These are phyloP conservation scores for Ips nitidus DNA, from an alignment of 1,140 invertebrate species.

Conservation along the genomic window DNA sequence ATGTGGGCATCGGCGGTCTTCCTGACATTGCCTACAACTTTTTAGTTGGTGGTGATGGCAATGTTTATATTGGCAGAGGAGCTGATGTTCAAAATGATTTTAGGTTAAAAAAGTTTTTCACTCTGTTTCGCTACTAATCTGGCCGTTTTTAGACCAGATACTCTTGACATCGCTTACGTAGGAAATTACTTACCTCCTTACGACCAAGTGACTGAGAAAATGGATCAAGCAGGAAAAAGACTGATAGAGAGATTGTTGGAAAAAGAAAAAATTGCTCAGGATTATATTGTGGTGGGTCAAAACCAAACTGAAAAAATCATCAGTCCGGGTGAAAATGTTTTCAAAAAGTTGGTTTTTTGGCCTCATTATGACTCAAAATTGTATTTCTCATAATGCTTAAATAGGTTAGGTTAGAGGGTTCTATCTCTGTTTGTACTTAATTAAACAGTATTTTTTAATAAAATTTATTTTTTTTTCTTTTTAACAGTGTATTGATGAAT, in stretches of 20 bases:
- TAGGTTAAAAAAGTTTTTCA: neutral
- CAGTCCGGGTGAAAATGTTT: slow-evolving; percentile 48
- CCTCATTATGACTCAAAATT: slow-evolving; percentile 35
- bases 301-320: slow-evolving; percentile 51
- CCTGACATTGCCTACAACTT: slow-evolving; percentile 65
- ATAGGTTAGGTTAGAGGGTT: too few relatives aligned
- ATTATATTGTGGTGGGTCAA: slow-evolving; percentile 53
- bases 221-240: slow-evolving; percentile 49
- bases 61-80: slow-evolving; percentile 64
- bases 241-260: slow-evolving; percentile 49
- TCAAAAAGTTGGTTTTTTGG: slow-evolving; percentile 41
- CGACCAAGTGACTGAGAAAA: slow-evolving; percentile 46
- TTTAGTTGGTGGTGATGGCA: slow-evolving; percentile 66
- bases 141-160: slow-evolving; percentile 53
- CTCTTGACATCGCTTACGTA: slow-evolving; percentile 55
- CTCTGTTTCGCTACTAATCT: neutral
- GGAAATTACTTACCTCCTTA: slow-evolving; percentile 51
- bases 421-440: too few relatives aligned
- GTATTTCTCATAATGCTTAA: neutral
- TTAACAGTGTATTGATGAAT: too few relatives aligned
- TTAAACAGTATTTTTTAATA: too few relatives aligned
- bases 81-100: slow-evolving; percentile 18
- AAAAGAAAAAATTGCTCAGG: slow-evolving; percentile 42
- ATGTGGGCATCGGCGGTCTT: slow-evolving; percentile 66
- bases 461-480: too few relatives aligned